Evolutionary conservation across 1,140 invertebrate genomes (phyloP), one percentile per base, ranked within the genome.

Genomic region (Drosophila albomicans): DNA sequence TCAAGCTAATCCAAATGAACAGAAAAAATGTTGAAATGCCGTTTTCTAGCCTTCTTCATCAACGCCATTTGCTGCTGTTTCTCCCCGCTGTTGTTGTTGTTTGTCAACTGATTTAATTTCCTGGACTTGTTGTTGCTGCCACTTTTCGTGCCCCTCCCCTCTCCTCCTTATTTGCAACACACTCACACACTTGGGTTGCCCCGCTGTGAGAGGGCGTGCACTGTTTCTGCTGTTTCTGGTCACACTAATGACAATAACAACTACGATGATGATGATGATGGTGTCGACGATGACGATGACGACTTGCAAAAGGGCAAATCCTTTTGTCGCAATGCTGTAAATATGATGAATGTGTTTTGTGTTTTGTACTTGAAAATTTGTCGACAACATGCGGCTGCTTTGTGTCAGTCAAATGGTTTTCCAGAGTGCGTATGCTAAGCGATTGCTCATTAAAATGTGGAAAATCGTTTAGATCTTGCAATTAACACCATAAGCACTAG

Each of bases 91-190:
- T 25, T 66, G 58, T 10, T 81, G 78, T 78, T 81, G 65, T 81
- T 87, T 88, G 84, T 84, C 84, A 88, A 88, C 85, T 88, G 84
- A 88, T 88, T 88, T 89, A 89, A 88, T 89, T 88, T 88, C 71
- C 84, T 85, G 75, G 67, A 65, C 64, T 67, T 48, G 46, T 49
- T 48, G 67, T 63, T 63, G 62, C 52, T 68, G 68, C 69, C 68
- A 65, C 67, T 64, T 62, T 61, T 38, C 38, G 3, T 41, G 25
- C 49, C 25, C 11, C 48, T 16, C 11, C n/a, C 13, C 49, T 28
- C n/a, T 15, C 5, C 11, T 5, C 1, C 64, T 43, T 8, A 7
- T 11, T 25, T 25, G 38, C 2, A 10, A 38, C 57, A 54, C 59
- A 25, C 20, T 25, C 32, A 8, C 32, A 32, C 35, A 8, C 41